phyloP scores from a whole-genome alignment of 2,113 vertebrate species.

The Tauraco erythrolophus region DNA sequence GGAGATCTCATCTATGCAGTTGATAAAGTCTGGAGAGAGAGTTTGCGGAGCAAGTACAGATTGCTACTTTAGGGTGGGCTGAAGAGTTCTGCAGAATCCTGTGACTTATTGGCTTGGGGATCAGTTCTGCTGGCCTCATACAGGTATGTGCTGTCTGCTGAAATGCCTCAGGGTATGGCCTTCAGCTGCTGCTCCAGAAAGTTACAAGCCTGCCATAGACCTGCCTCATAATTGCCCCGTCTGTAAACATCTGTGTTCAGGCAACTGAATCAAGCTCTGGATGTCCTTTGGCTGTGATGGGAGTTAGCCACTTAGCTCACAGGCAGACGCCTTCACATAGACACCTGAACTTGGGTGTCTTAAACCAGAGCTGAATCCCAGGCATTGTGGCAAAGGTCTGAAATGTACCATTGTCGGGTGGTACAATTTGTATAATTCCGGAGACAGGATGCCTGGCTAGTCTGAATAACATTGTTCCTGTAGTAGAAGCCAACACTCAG shows the following conservation, averaged over 20 bases:
- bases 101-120: neutral
- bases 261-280: neutral
- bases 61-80: neutral
- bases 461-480: neutral
- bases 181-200: neutral
- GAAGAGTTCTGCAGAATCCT: neutral
- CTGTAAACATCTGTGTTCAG: neutral
- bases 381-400: neutral
- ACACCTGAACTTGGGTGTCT: neutral
- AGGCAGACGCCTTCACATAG: neutral
- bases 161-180: neutral
- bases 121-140: neutral
- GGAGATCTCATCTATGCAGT: neutral
- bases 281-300: neutral
- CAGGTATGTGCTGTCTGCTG: neutral
- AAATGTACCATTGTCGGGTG: rapidly evolving
- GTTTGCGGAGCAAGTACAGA: neutral
- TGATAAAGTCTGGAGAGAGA: neutral
- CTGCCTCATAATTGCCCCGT: neutral
- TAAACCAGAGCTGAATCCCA: neutral
- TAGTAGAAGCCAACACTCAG: neutral
- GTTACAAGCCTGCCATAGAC: neutral
- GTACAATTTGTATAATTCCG: neutral
- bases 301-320: rapidly evolving
- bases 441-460: neutral